Conservation (phyloP, 1,140 invertebrate species). For the Akabosia matsudoensis region DNA sequence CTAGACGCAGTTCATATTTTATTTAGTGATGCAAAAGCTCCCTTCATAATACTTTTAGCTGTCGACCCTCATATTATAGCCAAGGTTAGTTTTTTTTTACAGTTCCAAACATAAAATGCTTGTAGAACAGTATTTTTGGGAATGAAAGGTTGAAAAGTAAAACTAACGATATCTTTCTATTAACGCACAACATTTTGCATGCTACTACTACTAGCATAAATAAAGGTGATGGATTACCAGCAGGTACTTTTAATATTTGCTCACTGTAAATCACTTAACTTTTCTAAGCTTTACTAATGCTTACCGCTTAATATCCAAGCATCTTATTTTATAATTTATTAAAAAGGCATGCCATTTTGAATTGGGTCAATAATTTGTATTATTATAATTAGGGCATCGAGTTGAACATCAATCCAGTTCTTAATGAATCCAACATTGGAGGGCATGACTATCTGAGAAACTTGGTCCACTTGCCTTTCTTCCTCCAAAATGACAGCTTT, state of each 20-base stretch:
- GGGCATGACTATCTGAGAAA: slow-evolving; percentile 87
- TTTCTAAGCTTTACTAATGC: neutral
- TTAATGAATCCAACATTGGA: slow-evolving; percentile 73
- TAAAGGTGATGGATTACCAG: slow-evolving; percentile 8
- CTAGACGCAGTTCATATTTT: slow-evolving; percentile 92
- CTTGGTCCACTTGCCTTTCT: slow-evolving; percentile 96
- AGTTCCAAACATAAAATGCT: no score
- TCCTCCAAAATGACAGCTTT: slow-evolving; percentile 93
- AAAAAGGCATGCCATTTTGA: no score
- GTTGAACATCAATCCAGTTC: slow-evolving; percentile 77
- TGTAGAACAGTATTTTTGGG: no score
- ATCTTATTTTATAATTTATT: neutral
- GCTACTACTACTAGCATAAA: no score
- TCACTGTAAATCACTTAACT: neutral
- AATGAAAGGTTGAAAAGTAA: no score
- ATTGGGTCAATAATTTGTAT: neutral
- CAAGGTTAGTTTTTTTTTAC: slow-evolving; percentile 67
- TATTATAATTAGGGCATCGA: slow-evolving; percentile 89
- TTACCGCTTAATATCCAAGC: neutral
- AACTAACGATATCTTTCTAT: neutral
- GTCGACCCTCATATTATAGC: slow-evolving; percentile 96
- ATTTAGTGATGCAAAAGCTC: slow-evolving; percentile 84
- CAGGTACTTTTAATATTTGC: neutral
- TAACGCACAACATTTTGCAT: slow-evolving; percentile 9
- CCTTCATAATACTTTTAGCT: slow-evolving; percentile 88